phyloP scores from a whole-genome alignment of 1,140 invertebrate genomes.

The Vanessa atalanta region DNA sequence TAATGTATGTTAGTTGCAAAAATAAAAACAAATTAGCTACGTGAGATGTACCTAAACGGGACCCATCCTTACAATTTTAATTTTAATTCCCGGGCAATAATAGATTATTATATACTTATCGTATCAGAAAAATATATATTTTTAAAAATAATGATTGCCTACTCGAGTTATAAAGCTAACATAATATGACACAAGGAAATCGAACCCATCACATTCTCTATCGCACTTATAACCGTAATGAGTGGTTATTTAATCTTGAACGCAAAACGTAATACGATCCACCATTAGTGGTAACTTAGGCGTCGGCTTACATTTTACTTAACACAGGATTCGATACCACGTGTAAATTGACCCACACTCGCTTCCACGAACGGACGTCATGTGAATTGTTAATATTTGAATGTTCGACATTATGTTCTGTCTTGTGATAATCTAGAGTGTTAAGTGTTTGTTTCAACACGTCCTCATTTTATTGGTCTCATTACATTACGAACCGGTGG shows the following conservation, averaged over 20 bases:
- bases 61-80: no score
- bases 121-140: no score
- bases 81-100: no score
- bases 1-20: no score
- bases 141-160: no score
- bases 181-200: neutral
- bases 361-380: conserved; percentile 5
- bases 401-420: neutral
- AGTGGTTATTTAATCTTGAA: conserved; percentile 5
- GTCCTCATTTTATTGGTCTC: no score
- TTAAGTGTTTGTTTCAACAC: no score
- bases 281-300: neutral
- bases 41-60: no score
- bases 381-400: neutral
- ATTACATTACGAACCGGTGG: no score
- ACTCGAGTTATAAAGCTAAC: no score
- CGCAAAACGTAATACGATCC: conserved; percentile 9
- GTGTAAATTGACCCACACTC: conserved; percentile 17
- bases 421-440: neutral
- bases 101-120: no score
- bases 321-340: conserved; percentile 2
- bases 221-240: neutral
- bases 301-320: conserved; percentile 8
- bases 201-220: neutral
- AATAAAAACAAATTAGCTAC: no score